These are phyloP conservation scores for Trogon surrucura DNA, from an alignment of 2,113 vertebrate species.

Conservation along the genomic window DNA sequence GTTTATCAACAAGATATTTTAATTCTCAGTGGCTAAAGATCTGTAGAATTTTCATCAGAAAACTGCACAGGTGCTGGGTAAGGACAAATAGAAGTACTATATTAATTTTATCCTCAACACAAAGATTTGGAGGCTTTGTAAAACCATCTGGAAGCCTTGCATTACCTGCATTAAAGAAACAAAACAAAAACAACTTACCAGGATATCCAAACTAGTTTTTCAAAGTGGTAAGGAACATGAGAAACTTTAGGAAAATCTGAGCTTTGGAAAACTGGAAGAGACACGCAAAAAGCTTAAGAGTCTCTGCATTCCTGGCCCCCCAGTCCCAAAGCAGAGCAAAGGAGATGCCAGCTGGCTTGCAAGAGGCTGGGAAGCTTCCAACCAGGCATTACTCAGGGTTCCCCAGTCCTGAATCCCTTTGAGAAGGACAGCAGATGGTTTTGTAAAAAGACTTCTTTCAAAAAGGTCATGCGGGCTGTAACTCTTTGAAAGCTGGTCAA, in stretches of 20 bases:
- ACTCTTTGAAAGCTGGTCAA: background rate
- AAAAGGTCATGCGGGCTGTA: background rate
- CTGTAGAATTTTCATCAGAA: background rate
- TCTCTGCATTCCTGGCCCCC: background rate
- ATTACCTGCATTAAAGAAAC: background rate
- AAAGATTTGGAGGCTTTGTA: background rate
- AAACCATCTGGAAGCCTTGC: background rate
- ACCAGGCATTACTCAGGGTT: background rate
- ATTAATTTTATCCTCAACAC: background rate
- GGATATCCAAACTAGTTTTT: background rate
- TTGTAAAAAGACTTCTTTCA: background rate
- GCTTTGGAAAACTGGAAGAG: slow-evolving; percentile 6
- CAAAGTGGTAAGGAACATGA: background rate
- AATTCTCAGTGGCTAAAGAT: background rate
- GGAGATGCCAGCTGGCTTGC: background rate
- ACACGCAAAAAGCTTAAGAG: background rate
- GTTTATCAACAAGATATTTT: background rate
- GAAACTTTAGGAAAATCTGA: slow-evolving; percentile 39
- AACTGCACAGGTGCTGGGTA: background rate
- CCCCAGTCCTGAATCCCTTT: background rate
- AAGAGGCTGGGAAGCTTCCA: background rate
- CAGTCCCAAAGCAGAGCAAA: background rate
- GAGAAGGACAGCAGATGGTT: background rate
- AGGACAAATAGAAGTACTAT: background rate
- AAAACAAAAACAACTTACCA: background rate